Base-by-base conservation (phyloP, 2,888 invertebrate species). In the Eudasyphora cyanicolor region DNA sequence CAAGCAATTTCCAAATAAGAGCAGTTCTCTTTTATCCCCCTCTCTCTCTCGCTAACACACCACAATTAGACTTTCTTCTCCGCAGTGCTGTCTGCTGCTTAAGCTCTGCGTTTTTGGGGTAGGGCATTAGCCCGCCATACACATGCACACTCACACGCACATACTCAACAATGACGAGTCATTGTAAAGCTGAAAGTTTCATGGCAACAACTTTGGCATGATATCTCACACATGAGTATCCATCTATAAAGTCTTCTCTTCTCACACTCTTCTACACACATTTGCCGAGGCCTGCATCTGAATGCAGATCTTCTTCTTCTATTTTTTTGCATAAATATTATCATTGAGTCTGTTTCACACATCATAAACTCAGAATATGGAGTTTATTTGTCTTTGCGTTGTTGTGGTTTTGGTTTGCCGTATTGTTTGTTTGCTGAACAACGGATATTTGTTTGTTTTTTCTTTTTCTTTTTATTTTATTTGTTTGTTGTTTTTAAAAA, bases 341-440 rank as follows among this genome's bases (percentile, higher is more conserved):
- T 73, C 42, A 57, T 73, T 73, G 38, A 27, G 57, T 73, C 73
- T 73, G 73, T 73, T 73, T 60, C 57, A 73, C 73, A 73, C 73
- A 60, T 73, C 73, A 60, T 73, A 73, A 60, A 73, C 73, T 73
- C 24, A 38, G 29, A 73, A 27, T 38, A 57, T 67, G 24, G 54
- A 42, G 60, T 73, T 73, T 73, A 27, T 73, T 73, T 73, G 24
- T 42, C 57, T 57, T 57, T 4, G 24, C 32, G 14, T 5, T 54
- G 71, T n/a, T 42, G 67, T 27, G 27, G 57, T 57, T 21, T 24
- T 10, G 2, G 38, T 54, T 19, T 54, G 54, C 5, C 54, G 24
- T 8, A 24, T 42, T 67, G 42, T 67, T 67, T 67, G 42, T 67
- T 67, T 67, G 35, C 12, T n/a, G n/a, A n/a, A n/a, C n/a, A n/a